Percentiles rank a stretch among this genome's conserved stretches.
Evolutionary conservation across 2,888 invertebrate genomes (phyloP).

Genomic region (Pristionchus entomophagus): DNA sequence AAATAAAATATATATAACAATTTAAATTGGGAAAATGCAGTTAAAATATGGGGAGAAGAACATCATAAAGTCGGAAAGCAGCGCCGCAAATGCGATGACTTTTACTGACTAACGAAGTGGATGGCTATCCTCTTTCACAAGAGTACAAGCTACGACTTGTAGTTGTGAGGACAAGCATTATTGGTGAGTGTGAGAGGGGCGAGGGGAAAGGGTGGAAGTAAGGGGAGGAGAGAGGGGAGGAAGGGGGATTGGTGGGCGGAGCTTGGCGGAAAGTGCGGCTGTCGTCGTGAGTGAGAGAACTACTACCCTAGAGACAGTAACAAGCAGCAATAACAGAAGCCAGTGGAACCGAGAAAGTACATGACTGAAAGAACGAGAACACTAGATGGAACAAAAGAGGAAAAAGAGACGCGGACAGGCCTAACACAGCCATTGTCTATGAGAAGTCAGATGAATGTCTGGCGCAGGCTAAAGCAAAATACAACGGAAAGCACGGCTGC

Average conservation of each 20-base stretch:
- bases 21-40: too few relatives aligned
- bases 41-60: too few relatives aligned
- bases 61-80: too few relatives aligned
- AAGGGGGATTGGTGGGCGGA: not conserved
- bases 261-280: not conserved
- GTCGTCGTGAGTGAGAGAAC: not conserved
- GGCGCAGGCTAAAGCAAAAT: too few relatives aligned
- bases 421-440: too few relatives aligned
- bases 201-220: not conserved
- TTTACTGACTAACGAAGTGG: too few relatives aligned
- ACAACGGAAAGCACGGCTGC: too few relatives aligned
- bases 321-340: not conserved
- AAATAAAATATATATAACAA: not conserved
- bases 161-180: not conserved
- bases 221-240: constrained; percentile 11
- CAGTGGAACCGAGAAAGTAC: not conserved
- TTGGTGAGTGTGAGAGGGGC: not conserved
- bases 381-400: not conserved
- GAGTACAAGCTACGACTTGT: constrained; percentile 1
- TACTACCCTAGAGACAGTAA: constrained; percentile 27
- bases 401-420: not conserved
- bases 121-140: too few relatives aligned
- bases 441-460: not conserved
- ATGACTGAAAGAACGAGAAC: not conserved
- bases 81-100: too few relatives aligned